A percentile compares a stretch with the other conserved stretches of the same genome.
These are phyloP conservation scores for Muscicapa striata DNA, from an alignment of 2,797 vertebrate species.

Conservation along the genomic window DNA sequence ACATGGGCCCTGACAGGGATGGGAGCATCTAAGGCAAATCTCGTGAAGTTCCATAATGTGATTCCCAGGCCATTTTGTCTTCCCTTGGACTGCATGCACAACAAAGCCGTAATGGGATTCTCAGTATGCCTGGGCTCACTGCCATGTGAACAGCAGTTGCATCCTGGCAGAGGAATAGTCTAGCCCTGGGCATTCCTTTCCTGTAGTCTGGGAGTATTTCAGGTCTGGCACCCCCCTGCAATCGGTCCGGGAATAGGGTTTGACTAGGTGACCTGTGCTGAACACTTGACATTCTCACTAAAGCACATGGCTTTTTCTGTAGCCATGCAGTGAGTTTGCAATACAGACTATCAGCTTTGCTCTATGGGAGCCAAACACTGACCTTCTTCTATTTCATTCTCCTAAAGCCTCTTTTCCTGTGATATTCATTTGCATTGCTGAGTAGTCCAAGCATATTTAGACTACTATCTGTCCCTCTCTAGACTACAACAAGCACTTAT, in stretches of 20 bases:
- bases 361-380: background rate
- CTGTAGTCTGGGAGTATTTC: background rate
- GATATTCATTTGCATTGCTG: constrained; percentile 24
- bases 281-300: background rate
- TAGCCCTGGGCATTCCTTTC: constrained; percentile 11
- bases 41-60: background rate
- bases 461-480: background rate
- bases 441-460: background rate
- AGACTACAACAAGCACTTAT: constrained; percentile 4
- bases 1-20: background rate
- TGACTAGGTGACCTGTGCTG: background rate
- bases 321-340: background rate
- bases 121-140: constrained; percentile 4
- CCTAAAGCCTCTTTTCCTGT: background rate
- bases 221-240: background rate
- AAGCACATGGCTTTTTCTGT: background rate
- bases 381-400: background rate
- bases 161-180: constrained; percentile 3
- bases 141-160: background rate
- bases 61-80: constrained; percentile 13
- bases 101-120: constrained; percentile 27
- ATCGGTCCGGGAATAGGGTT: background rate
- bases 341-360: background rate
- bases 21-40: constrained; percentile 53
- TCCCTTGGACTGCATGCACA: background rate